phyloP scores from a whole-genome alignment of 1,140 invertebrate genomes.

The Drosophila erecta region DNA sequence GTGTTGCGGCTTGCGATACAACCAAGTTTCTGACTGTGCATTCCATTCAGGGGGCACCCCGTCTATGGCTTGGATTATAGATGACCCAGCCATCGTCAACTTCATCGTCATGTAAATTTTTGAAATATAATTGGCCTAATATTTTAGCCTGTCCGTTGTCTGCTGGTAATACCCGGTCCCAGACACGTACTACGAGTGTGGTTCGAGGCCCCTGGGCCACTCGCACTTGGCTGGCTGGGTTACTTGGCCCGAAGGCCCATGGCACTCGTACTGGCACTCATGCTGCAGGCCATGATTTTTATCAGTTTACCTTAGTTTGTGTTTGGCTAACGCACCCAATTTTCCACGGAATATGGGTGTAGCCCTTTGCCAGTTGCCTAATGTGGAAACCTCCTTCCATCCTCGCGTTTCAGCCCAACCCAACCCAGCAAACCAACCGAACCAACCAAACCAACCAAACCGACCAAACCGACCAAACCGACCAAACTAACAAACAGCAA shows the following conservation, averaged over 20 bases:
- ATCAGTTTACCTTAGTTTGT: conserved; percentile 62
- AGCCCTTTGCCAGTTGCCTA: conserved; percentile 51
- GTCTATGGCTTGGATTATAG: conserved; percentile 1
- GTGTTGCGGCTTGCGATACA: too few relatives aligned
- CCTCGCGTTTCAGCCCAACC: conserved; percentile 1
- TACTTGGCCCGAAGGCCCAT: conserved; percentile 43
- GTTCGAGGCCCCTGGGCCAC: too few relatives aligned
- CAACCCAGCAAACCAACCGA: conserved; percentile 39
- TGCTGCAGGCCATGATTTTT: conserved; percentile 64
- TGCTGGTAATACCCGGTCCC: conserved; percentile 43
- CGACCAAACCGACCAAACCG: not conserved
- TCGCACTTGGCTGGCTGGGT: conserved; percentile 10
- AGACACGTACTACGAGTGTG: conserved; percentile 55
- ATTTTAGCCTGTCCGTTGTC: conserved; percentile 59
- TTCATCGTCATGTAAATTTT: conserved; percentile 68
- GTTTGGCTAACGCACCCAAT: conserved; percentile 79
- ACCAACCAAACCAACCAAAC: conserved; percentile 33
- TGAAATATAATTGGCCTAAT: conserved; percentile 78
- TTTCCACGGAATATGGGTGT: conserved; percentile 73
- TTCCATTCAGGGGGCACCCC: not conserved
- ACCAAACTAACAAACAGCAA: conserved; percentile 41
- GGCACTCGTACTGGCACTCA: conserved; percentile 28
- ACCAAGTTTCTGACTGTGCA: too few relatives aligned
- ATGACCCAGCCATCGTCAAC: conserved; percentile 44
- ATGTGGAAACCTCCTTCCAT: conserved; percentile 35